Base-by-base conservation (phyloP, 1,140 invertebrate genomes). In the Drosophila setifemur region DNA sequence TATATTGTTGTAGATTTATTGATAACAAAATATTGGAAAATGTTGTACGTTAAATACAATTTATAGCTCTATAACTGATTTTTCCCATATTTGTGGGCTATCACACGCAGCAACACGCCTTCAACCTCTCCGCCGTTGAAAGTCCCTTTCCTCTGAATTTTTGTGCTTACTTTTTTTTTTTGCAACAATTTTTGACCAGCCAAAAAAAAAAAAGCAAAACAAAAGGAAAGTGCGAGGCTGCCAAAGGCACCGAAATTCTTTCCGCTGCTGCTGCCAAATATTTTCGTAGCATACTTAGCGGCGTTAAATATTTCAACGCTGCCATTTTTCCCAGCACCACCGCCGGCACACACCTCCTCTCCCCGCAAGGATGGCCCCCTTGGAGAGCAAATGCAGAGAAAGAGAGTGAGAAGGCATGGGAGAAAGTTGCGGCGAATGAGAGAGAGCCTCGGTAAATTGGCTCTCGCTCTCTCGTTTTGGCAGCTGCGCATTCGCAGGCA, bases 281-380 rank as follows among this genome's bases (percentile, higher is more conserved):
- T 85, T 85, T 74, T 85, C 37, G 79, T 79, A 79, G 79, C 74
- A 78, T 85, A 83, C 79, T 83, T 83, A 85, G 71, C 74, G 70
- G 74, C 74, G 79, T 85, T 83, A 74, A 85, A 83, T 85, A 83
- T 83, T 83, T 83, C 78, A 83, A 83, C 79, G 79, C 73, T 78
- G 69, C 78, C 78, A 83, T 83, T 83, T 81, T 73, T 50, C 57
- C 64, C 44, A 11, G 29, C n/a, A n/a, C 31, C 11, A 4, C 11
- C 7, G 2, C 29, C 29, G n/a, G n/a, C n/a, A n/a, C n/a, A n/a
- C n/a, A n/a, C 26, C 35, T 50, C 54, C 47, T 35, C 28, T 33
- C 29, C 33, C 52, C 11, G 16, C 14, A 18, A 9, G 40, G 16
- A 18, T 16, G 18, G 26, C 9, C 5, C 5, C 6, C 11, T 43